Evolutionary conservation across 1,140 invertebrate species (phyloP).

Genomic region (Fopius arisanus): DNA sequence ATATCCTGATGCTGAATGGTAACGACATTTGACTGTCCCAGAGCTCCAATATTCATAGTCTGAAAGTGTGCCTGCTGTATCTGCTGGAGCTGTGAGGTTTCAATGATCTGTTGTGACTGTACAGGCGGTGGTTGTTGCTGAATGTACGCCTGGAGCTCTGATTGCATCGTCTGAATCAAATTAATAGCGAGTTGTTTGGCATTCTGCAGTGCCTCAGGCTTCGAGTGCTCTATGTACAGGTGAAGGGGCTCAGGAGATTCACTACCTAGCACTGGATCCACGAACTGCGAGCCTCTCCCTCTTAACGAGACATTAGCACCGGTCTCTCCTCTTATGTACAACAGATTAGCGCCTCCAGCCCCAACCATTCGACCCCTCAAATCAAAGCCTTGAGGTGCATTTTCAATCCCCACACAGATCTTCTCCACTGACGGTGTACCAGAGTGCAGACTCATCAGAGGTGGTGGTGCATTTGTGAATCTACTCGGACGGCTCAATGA

Average conservation of each 20-base stretch:
- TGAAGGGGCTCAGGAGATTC: constrained; percentile 84
- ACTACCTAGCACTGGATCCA: constrained; percentile 68
- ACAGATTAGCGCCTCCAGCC: constrained; percentile 74
- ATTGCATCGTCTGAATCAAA: constrained; percentile 82
- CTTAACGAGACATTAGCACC: constrained; percentile 78
- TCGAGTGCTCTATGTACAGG: constrained; percentile 78
- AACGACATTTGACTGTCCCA: constrained; percentile 62
- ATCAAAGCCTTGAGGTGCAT: constrained; percentile 78
- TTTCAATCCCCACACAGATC: constrained; percentile 79
- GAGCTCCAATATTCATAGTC: constrained; percentile 63
- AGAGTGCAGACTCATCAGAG: constrained; percentile 64
- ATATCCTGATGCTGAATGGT: constrained; percentile 65
- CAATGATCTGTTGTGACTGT: constrained; percentile 57
- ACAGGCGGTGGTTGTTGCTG: constrained; percentile 66
- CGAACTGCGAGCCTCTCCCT: constrained; percentile 73
- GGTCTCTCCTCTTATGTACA: constrained; percentile 81
- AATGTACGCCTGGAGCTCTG: constrained; percentile 74
- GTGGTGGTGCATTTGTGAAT: constrained; percentile 65
- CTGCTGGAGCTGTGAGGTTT: constrained; percentile 55
- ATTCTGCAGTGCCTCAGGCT: constrained; percentile 73
- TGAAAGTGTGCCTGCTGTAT: constrained; percentile 62
- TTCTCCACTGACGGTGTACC: constrained; percentile 70
- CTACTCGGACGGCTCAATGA: constrained; percentile 61
- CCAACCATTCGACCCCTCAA: constrained; percentile 78
- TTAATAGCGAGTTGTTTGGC: constrained; percentile 79